Conservation (phyloP, 1,140 invertebrate genomes). For the Drosophila nikananu region DNA sequence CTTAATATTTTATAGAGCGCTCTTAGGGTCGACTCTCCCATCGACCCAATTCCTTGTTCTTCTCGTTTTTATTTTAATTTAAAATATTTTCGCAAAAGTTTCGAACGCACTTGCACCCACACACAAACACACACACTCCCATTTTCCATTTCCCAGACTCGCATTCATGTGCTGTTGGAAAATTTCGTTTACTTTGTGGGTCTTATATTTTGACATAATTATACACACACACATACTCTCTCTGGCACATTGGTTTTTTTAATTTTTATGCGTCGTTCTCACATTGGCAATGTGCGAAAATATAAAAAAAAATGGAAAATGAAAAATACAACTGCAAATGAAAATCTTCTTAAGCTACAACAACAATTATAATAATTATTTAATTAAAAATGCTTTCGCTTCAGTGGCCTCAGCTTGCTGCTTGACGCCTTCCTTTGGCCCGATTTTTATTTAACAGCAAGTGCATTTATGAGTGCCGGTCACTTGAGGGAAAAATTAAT, state of each 20-base stretch:
- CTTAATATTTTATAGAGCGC: slow-evolving; percentile 21
- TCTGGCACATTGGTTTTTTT: slow-evolving; percentile 16
- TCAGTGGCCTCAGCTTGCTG: slow-evolving; percentile 28
- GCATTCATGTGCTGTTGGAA: slow-evolving; percentile 15
- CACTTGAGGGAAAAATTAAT: slow-evolving; percentile 64
- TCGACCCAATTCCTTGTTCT: slow-evolving; percentile 29
- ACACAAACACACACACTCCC: not conserved
- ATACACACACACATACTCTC: slow-evolving; percentile 39
- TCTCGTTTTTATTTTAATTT: slow-evolving; percentile 43
- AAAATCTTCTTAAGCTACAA: slow-evolving; percentile 76
- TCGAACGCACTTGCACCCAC: slow-evolving; percentile 28
- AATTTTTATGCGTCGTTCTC: slow-evolving; percentile 30
- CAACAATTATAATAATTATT: slow-evolving; percentile 81
- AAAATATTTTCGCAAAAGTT: slow-evolving; percentile 59
- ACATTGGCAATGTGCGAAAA: slow-evolving; percentile 37
- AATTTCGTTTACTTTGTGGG: slow-evolving; percentile 62
- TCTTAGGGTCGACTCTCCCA: slow-evolving; percentile 14
- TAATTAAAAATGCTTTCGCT: slow-evolving; percentile 74
- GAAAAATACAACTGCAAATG: slow-evolving; percentile 41
- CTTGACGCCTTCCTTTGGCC: slow-evolving; percentile 35
- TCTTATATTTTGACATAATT: slow-evolving; percentile 74
- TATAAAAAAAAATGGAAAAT: slow-evolving; percentile 9
- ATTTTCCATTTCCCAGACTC: not conserved
- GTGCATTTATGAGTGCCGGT: slow-evolving; percentile 60
- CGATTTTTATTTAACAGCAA: slow-evolving; percentile 56